phyloP scores from a whole-genome alignment of 2,888 invertebrate species.

The Rutpela maculata region DNA sequence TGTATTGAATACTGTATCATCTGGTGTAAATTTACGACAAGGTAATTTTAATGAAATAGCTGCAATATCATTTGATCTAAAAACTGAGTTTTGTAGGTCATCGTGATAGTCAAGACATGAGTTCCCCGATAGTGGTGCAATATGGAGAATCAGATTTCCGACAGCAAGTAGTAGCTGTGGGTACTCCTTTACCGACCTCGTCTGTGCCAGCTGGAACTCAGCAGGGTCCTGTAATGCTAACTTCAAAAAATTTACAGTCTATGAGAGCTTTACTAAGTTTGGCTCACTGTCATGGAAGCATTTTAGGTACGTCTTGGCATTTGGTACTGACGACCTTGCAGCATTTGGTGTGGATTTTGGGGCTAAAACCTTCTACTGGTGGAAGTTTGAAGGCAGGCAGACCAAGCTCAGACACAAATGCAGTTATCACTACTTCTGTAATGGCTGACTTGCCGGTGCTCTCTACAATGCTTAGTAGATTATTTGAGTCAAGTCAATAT shows the following conservation, averaged over 20 bases:
- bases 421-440: conserved; percentile 95
- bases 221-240: conserved; percentile 95
- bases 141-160: conserved; percentile 85
- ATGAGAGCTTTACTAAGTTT: conserved; percentile 93
- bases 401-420: conserved; percentile 86
- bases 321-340: conserved; percentile 96
- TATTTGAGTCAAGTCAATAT: conserved; percentile 96
- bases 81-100: conserved; percentile 70
- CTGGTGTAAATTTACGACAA: conserved; percentile 73
- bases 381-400: conserved; percentile 93
- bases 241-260: conserved; percentile 97
- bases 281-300: conserved; percentile 94
- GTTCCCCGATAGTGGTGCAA: conserved; percentile 75
- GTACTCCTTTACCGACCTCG: conserved; percentile 93
- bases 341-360: conserved; percentile 93
- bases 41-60: conserved; percentile 47
- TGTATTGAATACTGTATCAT: conserved; percentile 82
- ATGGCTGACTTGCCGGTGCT: conserved; percentile 96
- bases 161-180: conserved; percentile 98
- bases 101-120: conserved; percentile 76
- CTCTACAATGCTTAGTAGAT: conserved; percentile 91
- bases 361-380: conserved; percentile 95
- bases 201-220: conserved; percentile 87
- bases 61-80: conserved; percentile 22
- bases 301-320: conserved; percentile 96